Percentiles rank a stretch among this genome's conserved stretches.
Conservation (phyloP, 2,888 invertebrate species). For the Pterobdella sp. region DNA sequence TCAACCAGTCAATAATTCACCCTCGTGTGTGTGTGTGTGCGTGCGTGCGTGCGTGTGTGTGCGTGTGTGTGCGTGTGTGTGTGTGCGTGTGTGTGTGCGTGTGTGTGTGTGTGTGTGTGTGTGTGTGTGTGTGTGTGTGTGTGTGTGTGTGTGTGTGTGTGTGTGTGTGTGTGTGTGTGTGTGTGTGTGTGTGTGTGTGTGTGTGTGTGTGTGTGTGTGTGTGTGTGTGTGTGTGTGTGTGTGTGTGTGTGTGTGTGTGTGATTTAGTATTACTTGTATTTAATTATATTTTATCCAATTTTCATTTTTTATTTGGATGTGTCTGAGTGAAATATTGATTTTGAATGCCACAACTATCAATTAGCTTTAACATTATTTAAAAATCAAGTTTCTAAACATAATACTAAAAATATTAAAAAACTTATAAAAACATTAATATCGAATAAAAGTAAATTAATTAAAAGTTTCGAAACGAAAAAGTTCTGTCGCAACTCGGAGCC, state of each 20-base stretch:
- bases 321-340: no score
- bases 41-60: slow-evolving; percentile 14
- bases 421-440: no score
- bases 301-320: no score
- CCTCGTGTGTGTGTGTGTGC: background rate
- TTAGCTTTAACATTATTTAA: no score
- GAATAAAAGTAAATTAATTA: no score
- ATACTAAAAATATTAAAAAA: no score
- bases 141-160: slow-evolving; percentile 18
- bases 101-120: slow-evolving; percentile 20
- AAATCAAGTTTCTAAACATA: no score
- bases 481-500: no score
- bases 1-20: no score
- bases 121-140: slow-evolving; percentile 21
- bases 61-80: slow-evolving; percentile 17
- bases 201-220: slow-evolving; percentile 16
- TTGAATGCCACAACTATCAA: no score
- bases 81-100: slow-evolving; percentile 13
- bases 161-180: slow-evolving; percentile 16
- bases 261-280: background rate
- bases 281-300: no score
- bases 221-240: slow-evolving; percentile 16
- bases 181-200: slow-evolving; percentile 16
- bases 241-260: slow-evolving; percentile 16
- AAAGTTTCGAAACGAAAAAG: no score